phyloP scores from a whole-genome alignment of 1,140 invertebrate genomes.

The Trichomalopsis sarcophagae region DNA sequence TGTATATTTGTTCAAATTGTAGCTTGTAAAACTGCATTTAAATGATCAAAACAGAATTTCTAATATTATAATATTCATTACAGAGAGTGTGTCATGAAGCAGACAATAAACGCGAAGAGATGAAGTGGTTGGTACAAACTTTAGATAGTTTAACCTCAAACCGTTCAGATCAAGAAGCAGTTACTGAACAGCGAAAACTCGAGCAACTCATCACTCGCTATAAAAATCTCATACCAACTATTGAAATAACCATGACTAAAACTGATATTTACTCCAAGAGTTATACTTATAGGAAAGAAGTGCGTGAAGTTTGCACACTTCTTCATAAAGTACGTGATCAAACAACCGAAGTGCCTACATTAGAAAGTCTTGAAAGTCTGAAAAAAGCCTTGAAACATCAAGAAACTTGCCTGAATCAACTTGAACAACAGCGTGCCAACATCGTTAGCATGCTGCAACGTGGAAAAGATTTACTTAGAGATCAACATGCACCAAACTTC shows the following conservation, averaged over 20 bases:
- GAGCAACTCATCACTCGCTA: slow-evolving; percentile 90
- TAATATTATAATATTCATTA: slow-evolving; percentile 29
- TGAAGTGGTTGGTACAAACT: slow-evolving; percentile 95
- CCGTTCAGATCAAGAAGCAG: slow-evolving; percentile 85
- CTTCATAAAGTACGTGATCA: slow-evolving; percentile 85
- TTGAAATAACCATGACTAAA: slow-evolving; percentile 93
- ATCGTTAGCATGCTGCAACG: slow-evolving; percentile 93
- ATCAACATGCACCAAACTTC: slow-evolving; percentile 90
- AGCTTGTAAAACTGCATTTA: background rate
- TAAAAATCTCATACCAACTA: slow-evolving; percentile 92
- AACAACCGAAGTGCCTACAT: slow-evolving; percentile 78
- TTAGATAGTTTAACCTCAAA: slow-evolving; percentile 90
- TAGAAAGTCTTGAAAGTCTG: slow-evolving; percentile 85
- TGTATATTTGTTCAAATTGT: background rate
- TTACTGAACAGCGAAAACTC: slow-evolving; percentile 86
- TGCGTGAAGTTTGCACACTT: slow-evolving; percentile 88
- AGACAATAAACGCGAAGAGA: slow-evolving; percentile 91
- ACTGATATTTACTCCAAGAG: slow-evolving; percentile 94
- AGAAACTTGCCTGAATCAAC: slow-evolving; percentile 85
- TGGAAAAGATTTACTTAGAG: slow-evolving; percentile 91
- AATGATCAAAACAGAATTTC: background rate
- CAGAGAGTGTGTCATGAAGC: slow-evolving; percentile 92
- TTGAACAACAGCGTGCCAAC: slow-evolving; percentile 89
- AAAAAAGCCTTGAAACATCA: slow-evolving; percentile 86
- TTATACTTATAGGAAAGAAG: slow-evolving; percentile 92